Conservation (phyloP, 2,797 vertebrate genomes). For the Chiroxiphia lanceolata region DNA sequence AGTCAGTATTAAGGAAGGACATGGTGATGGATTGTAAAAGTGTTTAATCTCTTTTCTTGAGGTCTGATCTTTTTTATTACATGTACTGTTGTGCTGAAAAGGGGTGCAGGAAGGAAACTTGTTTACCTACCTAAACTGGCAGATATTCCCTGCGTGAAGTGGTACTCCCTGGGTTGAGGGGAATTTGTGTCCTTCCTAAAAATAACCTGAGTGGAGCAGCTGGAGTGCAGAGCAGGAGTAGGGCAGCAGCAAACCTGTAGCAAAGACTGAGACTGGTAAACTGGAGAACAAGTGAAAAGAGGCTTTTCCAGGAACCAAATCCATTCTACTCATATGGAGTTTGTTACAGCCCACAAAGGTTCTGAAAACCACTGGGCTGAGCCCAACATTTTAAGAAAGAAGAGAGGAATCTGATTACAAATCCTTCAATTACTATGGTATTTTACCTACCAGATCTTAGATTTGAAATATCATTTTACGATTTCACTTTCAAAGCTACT, state of each 20-base stretch:
- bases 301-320: not conserved
- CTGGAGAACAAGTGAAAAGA: not conserved
- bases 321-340: not conserved
- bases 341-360: not conserved
- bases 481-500: not conserved
- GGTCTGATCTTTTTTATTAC: not conserved
- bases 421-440: not conserved
- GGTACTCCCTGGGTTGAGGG: not conserved
- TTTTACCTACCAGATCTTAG: not conserved
- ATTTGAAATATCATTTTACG: not conserved
- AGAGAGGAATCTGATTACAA: not conserved
- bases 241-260: not conserved
- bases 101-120: not conserved
- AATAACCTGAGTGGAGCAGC: not conserved
- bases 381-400: not conserved
- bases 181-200: not conserved
- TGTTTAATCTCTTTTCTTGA: not conserved
- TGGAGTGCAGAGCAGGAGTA: not conserved
- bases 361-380: not conserved
- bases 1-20: not conserved
- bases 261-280: not conserved
- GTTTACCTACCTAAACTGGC: not conserved
- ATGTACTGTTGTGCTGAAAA: not conserved
- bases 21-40: not conserved
- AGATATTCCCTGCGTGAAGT: not conserved